Conservation (phyloP, 2,888 invertebrate species). For the Apodemia hepburni region DNA sequence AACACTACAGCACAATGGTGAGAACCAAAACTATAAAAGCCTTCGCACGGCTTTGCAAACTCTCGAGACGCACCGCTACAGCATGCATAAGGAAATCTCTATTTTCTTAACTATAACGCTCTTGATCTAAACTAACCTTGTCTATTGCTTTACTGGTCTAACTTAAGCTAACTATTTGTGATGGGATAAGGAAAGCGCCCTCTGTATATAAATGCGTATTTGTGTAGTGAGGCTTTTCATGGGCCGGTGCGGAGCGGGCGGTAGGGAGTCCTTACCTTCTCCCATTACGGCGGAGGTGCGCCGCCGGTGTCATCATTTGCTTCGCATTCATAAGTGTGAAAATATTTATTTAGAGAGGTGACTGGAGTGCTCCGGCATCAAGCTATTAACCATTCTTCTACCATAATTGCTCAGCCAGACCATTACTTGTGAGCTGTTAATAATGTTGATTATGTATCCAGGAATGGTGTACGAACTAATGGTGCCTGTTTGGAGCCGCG, state of each 20-base stretch:
- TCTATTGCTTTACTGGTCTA: constrained; percentile 74
- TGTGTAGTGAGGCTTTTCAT: constrained; percentile 47
- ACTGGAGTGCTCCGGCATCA: constrained; percentile 55
- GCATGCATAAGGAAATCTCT: constrained; percentile 49
- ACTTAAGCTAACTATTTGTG: constrained; percentile 71
- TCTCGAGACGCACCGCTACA: constrained; percentile 68
- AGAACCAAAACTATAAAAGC: constrained; percentile 73
- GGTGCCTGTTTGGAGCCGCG: constrained; percentile 85
- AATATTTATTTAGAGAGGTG: constrained; percentile 55
- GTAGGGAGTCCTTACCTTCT: constrained; percentile 79
- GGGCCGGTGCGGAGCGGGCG: constrained; percentile 75
- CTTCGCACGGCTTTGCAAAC: constrained; percentile 72
- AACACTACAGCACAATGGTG: constrained; percentile 73
- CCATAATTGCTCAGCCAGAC: constrained; percentile 55
- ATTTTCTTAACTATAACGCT: constrained; percentile 48
- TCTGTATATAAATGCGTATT: constrained; percentile 69
- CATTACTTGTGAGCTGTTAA: constrained; percentile 33
- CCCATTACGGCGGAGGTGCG: constrained; percentile 81
- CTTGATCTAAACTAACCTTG: constrained; percentile 63
- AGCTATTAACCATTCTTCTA: constrained; percentile 75
- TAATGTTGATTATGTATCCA: constrained; percentile 51
- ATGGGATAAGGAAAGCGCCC: constrained; percentile 90
- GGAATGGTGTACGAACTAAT: constrained; percentile 70
- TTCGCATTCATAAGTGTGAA: constrained; percentile 68
- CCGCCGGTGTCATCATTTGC: constrained; percentile 65